Conservation (phyloP, 64 coral and sea anemone species). For the Orbicella faveolata region DNA sequence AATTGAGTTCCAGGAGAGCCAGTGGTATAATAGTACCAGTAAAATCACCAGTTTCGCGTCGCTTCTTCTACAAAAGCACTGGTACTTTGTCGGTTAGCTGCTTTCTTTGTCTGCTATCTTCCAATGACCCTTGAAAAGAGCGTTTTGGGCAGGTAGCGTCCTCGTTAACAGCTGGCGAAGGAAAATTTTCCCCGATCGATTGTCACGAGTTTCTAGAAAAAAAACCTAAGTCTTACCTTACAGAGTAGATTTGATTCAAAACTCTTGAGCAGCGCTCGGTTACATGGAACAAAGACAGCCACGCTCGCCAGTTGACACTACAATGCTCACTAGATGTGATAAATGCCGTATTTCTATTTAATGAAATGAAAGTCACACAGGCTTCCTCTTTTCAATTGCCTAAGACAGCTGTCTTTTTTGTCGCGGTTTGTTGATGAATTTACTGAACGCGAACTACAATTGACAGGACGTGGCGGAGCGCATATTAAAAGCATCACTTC, state of each 20-base stretch:
- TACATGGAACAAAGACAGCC: neutral
- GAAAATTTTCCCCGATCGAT: neutral
- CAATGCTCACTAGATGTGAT: neutral
- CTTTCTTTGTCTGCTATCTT: constrained; percentile 6
- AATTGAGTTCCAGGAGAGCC: neutral
- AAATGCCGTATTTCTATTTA: neutral
- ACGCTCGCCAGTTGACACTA: neutral
- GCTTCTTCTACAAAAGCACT: constrained; percentile 10
- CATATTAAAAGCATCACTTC: neutral
- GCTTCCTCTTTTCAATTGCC: neutral
- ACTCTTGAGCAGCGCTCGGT: too few relatives aligned
- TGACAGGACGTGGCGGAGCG: neutral
- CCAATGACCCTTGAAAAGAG: constrained; percentile 7
- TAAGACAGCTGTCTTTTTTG: constrained; percentile 32
- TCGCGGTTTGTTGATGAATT: constrained; percentile 34
- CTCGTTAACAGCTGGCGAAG: neutral
- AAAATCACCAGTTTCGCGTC: neutral
- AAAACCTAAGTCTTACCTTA: neutral
- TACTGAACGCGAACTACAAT: neutral
- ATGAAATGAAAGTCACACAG: constrained; percentile 15
- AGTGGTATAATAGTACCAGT: neutral
- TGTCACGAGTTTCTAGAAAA: neutral
- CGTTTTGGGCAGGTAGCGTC: constrained; percentile 10
- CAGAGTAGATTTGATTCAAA: neutral
- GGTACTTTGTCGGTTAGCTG: constrained; percentile 30